Evolutionary conservation across 2,888 invertebrate genomes (phyloP).

Genomic region (Autographa gamma): DNA sequence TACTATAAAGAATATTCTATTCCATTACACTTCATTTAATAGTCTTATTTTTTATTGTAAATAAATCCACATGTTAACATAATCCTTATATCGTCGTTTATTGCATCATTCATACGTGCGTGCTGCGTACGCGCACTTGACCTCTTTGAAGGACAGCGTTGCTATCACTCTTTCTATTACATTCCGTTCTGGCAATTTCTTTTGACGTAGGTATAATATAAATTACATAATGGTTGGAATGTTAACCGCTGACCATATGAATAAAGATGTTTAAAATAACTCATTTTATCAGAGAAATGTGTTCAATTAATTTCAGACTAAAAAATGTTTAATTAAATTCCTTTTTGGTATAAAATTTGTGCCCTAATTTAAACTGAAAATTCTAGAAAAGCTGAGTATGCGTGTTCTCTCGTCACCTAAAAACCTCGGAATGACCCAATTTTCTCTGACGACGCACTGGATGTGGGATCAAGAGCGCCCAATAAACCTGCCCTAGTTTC

Average conservation of each 20-base stretch:
- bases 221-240: neutral
- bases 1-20: too few species aligned
- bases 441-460: constrained; percentile 19
- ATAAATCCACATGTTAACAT: too few species aligned
- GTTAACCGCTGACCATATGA: neutral
- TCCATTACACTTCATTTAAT: too few species aligned
- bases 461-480: neutral
- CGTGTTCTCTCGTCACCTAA: neutral
- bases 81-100: neutral
- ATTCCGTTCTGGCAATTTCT: neutral
- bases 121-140: neutral
- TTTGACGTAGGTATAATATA: neutral
- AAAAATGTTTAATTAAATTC: too few species aligned
- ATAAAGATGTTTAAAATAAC: too few species aligned
- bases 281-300: too few species aligned
- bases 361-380: neutral
- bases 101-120: neutral
- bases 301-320: too few species aligned
- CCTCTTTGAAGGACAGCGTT: neutral
- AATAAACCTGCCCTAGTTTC: constrained; percentile 30
- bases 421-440: constrained; percentile 26
- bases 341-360: neutral
- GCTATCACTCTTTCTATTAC: neutral
- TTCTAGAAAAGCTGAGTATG: neutral
- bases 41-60: too few species aligned